phyloP scores from a whole-genome alignment of 2,113 vertebrate species.

The Patagioenas fasciata region DNA sequence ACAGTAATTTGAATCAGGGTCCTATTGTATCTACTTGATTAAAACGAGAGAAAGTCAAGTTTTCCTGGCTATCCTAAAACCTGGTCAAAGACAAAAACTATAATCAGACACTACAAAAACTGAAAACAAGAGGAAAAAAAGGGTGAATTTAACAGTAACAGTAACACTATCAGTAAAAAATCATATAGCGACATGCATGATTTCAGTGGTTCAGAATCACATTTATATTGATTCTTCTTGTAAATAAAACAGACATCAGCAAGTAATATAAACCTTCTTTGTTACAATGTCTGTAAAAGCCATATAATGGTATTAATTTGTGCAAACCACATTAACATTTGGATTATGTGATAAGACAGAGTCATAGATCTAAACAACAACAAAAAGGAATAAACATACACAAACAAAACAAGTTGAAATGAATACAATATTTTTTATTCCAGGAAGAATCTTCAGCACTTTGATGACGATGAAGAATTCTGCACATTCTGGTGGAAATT shows the following conservation, averaged over 20 bases:
- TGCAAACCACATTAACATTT: neutral
- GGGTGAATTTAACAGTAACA: neutral
- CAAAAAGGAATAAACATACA: neutral
- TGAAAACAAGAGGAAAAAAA: neutral
- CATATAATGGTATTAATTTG: neutral
- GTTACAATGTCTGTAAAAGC: neutral
- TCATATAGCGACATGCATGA: neutral
- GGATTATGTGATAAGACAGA: neutral
- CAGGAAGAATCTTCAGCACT: neutral
- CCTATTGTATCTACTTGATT: neutral
- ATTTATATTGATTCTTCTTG: neutral
- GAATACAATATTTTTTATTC: neutral
- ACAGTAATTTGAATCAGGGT: neutral
- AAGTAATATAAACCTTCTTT: neutral
- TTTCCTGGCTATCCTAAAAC: neutral
- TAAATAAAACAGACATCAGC: neutral
- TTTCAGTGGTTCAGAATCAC: neutral
- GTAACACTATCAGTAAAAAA: neutral
- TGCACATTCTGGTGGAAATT: neutral
- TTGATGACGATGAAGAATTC: neutral
- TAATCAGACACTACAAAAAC: neutral
- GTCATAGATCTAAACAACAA: neutral
- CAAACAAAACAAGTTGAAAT: neutral
- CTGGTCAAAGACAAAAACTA: neutral
- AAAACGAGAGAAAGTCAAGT: neutral